A percentile compares a stretch with the other conserved stretches of the same genome.
Evolutionary conservation across 2,888 invertebrate species (phyloP).

Genomic region (Deroplatys truncata): DNA sequence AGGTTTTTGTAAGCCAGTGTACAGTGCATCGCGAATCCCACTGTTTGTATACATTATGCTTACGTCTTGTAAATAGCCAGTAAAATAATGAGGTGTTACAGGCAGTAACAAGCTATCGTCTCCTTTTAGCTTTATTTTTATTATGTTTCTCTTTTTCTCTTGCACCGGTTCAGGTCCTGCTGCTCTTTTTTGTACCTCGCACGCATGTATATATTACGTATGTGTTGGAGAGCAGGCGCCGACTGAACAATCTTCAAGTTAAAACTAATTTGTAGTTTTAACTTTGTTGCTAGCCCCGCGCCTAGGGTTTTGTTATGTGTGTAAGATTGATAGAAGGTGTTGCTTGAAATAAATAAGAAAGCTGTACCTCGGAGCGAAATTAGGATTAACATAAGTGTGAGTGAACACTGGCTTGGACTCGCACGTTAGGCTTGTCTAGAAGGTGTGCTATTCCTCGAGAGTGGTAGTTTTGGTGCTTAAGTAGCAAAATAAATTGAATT

Average conservation of each 20-base stretch:
- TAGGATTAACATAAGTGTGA: slow-evolving; percentile 10
- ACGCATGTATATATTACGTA: slow-evolving; percentile 9
- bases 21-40: neutral
- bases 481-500: neutral
- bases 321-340: neutral
- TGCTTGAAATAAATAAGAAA: slow-evolving; percentile 8
- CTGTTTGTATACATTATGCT: neutral
- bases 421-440: neutral
- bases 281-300: neutral
- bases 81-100: slow-evolving; percentile 21
- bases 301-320: neutral
- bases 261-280: slow-evolving; percentile 21
- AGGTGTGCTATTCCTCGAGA: neutral
- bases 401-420: no score
- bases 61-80: slow-evolving; percentile 17
- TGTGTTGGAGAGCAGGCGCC: slow-evolving; percentile 1
- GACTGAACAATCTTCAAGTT: slow-evolving; percentile 10
- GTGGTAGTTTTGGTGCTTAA: neutral
- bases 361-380: neutral
- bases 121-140: neutral
- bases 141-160: neutral
- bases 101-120: slow-evolving; percentile 12
- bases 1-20: neutral
- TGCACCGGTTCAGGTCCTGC: neutral
- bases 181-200: neutral